Base-by-base conservation (phyloP, 1,140 invertebrate genomes). In the Apis florea region DNA sequence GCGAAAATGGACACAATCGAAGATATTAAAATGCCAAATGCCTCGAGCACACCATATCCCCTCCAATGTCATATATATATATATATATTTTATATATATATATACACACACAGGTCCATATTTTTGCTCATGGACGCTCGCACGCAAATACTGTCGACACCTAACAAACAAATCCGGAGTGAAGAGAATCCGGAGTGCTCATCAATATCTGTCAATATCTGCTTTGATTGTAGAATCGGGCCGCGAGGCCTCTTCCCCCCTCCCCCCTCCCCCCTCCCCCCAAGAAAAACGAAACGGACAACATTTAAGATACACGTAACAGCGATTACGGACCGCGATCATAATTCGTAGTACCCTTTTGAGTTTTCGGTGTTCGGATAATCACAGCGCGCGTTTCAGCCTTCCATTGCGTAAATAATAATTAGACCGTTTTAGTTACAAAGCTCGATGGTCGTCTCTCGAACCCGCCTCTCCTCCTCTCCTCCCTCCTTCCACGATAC, bases 341-440 rank as follows among this genome's bases (percentile, higher is more conserved):
- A 78, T 75, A 85, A 86, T 86, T 86, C 85, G 66, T 92, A 92
- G 91, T 92, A 91, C 89, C 90, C 77, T 91, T 40, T 92, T 88
- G 85, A 88, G 82, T 88, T 90, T 91, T 92, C 91, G 91, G 92
- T 92, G 91, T 93, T 92, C 90, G 81, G 31, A 88, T 91, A 85
- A 92, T 92, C 92, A 93, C 92, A 93, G 91, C 91, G 88, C 89
- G 89, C 88, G 89, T 90, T 92, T 93, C 92, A 92, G 92, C 91
- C 91, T 93, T 88, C 87, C 87, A 85, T 85, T 88, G 85, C 72
- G 79, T 85, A 83, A 72, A 76, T 76, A 72, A 76, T 76, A 85
- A 85, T 88, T 88, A 87, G 82, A 88, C 87, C 87, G 83, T 85
- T 70, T 58, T 47, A 83, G 63, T 26, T 61, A n/a, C 15, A 21